Conservation (phyloP, 2,888 invertebrate species). For the Pedicia rivosa region DNA sequence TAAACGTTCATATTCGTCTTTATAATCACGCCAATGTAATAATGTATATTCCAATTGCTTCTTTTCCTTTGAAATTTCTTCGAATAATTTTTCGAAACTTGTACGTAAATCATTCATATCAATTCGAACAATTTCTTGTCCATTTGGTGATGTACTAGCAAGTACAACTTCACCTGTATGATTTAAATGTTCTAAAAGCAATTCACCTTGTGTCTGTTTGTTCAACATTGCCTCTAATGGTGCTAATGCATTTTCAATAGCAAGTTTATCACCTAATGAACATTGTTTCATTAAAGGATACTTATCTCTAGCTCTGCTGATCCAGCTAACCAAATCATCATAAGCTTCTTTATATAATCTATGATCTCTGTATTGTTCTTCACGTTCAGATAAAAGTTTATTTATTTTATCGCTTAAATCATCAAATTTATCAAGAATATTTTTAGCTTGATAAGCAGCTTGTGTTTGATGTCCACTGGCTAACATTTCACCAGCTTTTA, state of each 20-base stretch:
- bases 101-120: conserved; percentile 75
- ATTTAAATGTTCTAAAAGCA: conserved; percentile 70
- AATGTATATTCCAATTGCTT: conserved; percentile 67
- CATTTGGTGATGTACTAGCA: conserved; percentile 65
- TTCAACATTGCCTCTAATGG: conserved; percentile 75
- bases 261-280: conserved; percentile 69
- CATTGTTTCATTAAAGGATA: conserved; percentile 75
- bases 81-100: conserved; percentile 69
- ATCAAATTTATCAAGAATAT: conserved; percentile 72
- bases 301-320: conserved; percentile 74
- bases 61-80: conserved; percentile 73
- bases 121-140: conserved; percentile 63
- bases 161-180: conserved; percentile 77
- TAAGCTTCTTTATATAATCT: conserved; percentile 80
- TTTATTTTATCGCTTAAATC: conserved; percentile 59
- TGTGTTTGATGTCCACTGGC: conserved; percentile 72
- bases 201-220: conserved; percentile 80
- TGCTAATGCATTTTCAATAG: conserved; percentile 75
- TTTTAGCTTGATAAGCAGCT: conserved; percentile 69
- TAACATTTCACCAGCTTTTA: conserved; percentile 74
- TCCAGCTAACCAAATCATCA: conserved; percentile 79
- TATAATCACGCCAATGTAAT: conserved; percentile 75
- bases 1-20: conserved; percentile 80
- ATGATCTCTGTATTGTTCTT: conserved; percentile 78
- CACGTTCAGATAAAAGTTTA: conserved; percentile 58